A percentile compares a stretch with the other conserved stretches of the same genome.
phyloP scores from a whole-genome alignment of 2,888 invertebrate genomes.

The Alsophila aescularia region DNA sequence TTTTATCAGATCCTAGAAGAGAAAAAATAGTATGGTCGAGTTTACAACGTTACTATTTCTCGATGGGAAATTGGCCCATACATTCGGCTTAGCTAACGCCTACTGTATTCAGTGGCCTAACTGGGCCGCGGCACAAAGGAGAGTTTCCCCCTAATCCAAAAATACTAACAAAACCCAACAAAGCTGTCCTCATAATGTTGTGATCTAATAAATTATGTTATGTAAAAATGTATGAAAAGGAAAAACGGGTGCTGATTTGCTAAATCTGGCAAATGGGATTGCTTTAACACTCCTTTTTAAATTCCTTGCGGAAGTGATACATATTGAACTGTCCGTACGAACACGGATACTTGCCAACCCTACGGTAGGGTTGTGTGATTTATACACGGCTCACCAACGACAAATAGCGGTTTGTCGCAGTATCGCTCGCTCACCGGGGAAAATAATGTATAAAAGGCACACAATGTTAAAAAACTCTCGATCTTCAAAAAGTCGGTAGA shows the following conservation, averaged over 20 bases:
- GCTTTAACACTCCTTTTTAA: constrained; percentile 34
- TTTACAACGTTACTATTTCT: too few species aligned
- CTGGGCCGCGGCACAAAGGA: too few species aligned
- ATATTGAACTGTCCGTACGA: constrained; percentile 47
- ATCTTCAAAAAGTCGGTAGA: constrained; percentile 29
- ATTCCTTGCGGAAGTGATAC: constrained; percentile 41
- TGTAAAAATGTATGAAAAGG: too few species aligned
- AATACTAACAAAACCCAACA: too few species aligned
- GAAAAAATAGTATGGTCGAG: too few species aligned
- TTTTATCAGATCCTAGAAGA: too few species aligned
- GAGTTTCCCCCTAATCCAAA: too few species aligned
- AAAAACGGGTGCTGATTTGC: constrained; percentile 22
- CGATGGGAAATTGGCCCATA: too few species aligned
- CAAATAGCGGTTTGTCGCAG: constrained; percentile 80
- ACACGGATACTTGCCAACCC: constrained; percentile 49
- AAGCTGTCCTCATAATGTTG: too few species aligned
- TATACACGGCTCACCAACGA: constrained; percentile 73
- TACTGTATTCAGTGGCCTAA: too few species aligned
- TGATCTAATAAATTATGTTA: neutral
- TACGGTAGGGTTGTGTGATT: constrained; percentile 71
- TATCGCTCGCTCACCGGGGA: constrained; percentile 70
- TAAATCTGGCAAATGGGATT: constrained; percentile 38
- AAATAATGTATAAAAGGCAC: constrained; percentile 69
- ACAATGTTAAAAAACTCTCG: constrained; percentile 51
- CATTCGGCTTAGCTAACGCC: too few species aligned